Conservation (phyloP, 2,888 invertebrate genomes). For the Agriopis marginaria region DNA sequence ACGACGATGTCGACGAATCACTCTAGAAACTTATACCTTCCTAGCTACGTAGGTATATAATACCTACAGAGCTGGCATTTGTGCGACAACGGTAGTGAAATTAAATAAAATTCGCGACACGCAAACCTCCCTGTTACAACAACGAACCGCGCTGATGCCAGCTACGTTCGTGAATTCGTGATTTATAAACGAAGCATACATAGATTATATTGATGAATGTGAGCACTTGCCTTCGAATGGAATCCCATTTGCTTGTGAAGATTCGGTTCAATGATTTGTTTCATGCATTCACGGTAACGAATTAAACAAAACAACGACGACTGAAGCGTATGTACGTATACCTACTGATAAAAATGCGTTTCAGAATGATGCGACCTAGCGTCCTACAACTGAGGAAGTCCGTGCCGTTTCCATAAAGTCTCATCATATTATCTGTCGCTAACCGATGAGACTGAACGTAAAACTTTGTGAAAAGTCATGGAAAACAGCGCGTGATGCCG, state of each 20-base stretch:
- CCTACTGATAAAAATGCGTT: conserved; percentile 7
- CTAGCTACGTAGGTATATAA: conserved; percentile 59
- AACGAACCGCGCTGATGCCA: conserved; percentile 34
- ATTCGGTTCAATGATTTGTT: conserved; percentile 7
- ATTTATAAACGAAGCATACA: conserved; percentile 38
- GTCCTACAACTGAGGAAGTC: conserved; percentile 15
- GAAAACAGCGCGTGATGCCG: conserved; percentile 38
- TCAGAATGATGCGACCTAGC: conserved; percentile 2
- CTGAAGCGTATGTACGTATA: not conserved
- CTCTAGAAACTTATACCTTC: conserved; percentile 48
- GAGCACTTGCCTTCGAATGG: conserved; percentile 4
- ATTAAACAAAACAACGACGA: not conserved
- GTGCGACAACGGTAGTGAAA: conserved; percentile 21
- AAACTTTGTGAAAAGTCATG: conserved; percentile 36
- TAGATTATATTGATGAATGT: conserved; percentile 34
- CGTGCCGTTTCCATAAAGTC: conserved; percentile 24
- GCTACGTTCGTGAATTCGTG: conserved; percentile 42
- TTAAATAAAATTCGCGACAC: conserved; percentile 47
- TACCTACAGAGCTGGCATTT: conserved; percentile 40
- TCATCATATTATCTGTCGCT: conserved; percentile 29
- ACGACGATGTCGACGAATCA: conserved; percentile 49
- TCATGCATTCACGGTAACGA: conserved; percentile 1
- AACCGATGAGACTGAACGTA: conserved; percentile 27
- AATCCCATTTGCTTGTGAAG: conserved; percentile 13
- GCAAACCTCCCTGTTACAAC: conserved; percentile 54